Base-by-base conservation (phyloP, 1,140 invertebrate species). In the Lanistes nyassanus region DNA sequence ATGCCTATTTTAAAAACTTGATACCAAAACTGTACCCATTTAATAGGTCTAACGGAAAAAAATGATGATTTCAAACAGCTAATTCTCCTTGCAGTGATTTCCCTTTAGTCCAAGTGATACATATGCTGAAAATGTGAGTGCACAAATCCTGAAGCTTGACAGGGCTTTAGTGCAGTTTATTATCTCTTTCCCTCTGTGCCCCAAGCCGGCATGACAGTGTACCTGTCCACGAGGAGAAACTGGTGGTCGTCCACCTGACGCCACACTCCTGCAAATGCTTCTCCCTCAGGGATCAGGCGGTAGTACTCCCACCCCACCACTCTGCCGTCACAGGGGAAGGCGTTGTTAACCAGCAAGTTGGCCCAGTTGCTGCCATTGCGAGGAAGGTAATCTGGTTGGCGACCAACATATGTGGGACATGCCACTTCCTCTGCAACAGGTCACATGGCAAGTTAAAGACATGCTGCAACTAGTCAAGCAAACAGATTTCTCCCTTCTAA, bases 281-380 rank as follows among this genome's bases (percentile, higher is more conserved):
- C 51, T 9, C 79, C 74, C 23, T 74, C 16, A n/a, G 82, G 79
- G 13, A 78, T 75, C 23, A 84, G 76, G 56, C 85, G 73, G 75
- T 84, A 85, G 77, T 86, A 87, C 47, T 82, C 79, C 80, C 85
- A 83, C 1, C 73, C 79, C 6, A 80, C 75, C 13, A 88, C 81
- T 60, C 77, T 81, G 42, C 85, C 86, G 34, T 80, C 76, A 65
- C 86, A 88, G 13, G 80, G 80, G 76, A 88, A 88, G 31, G 76
- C 77, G 66, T 86, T 86, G 76, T 86, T 87, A 53, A 87, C 75
- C 55, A 88, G 81, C 31, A 88, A 81, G 71, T 81, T 83, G 47
- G 84, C 84, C 47, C 76, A 77, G 67, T 84, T 86, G 69, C 79
- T 79, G 16, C 85, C 86, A 36, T 76, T 77, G 7, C 82, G 74